Base-by-base conservation (phyloP, 92 coral and sea anemone genomes). In the Parazoanthus atlanticus region DNA sequence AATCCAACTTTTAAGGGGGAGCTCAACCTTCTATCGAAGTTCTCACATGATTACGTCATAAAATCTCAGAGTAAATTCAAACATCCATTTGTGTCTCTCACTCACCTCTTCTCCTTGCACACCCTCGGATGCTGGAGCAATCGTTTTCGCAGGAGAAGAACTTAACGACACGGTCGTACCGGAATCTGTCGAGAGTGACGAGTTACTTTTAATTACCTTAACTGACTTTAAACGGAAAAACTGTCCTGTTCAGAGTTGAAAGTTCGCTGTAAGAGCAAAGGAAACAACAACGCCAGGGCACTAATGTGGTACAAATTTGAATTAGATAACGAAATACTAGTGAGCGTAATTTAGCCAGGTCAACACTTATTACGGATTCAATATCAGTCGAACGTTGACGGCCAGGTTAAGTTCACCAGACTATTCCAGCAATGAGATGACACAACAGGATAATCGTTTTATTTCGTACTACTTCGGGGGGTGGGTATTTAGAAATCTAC, bases 141-240 rank as follows among this genome's bases (percentile, higher is more conserved):
- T 29, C 16, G 29, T 38, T 34, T 40, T 31, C 28, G 78, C 13
- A 74, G 78, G 78, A 80, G 73, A 80, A 31, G 84, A 80, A 32
- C 73, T 80, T 47, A 36, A 9, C 19, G 86, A 66, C 34, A 11
- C 12, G 23, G 73, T 6, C 34, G 26, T 65, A 23, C 56, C 32
- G 4, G 86, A 82, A 82, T 82, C 86, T 82, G 75, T 66, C 76
- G 73, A 64, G 8, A 82, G 16, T 19, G 38, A 82, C 72, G 30
- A 61, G 46, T 31, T 75, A 34, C 10, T 36, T 76, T 36, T 36
- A 36, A 5, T 36, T 23, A 13, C 29, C 26, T 34, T 9, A 64
- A 40, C 21, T 19, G 41, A 38, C 85, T 5, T 32, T 17, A 10
- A 23, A 76, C 29, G 30, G 16, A 11, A 72, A 30, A 74, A 74